Evolutionary conservation across 2,888 invertebrate species (phyloP).

Genomic region (Rotaria sp.): DNA sequence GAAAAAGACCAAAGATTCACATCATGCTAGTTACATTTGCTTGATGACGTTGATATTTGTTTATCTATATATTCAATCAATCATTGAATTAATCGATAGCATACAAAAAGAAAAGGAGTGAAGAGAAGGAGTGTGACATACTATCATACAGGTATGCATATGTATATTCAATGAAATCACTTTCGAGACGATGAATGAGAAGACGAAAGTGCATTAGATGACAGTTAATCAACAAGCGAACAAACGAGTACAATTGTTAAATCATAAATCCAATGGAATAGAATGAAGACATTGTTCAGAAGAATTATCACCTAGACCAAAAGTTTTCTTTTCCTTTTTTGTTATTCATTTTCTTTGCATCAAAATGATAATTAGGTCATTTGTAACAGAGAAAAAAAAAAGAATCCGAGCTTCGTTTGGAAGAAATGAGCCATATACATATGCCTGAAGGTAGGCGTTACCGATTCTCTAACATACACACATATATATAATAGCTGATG

Average conservation of each 20-base stretch:
- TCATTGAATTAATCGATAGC: constrained; percentile 14
- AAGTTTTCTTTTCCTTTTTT: neutral
- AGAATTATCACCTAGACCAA: neutral
- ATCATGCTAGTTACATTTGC: neutral
- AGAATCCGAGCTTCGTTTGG: neutral
- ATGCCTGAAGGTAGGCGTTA: neutral
- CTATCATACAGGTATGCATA: neutral
- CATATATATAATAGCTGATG: neutral
- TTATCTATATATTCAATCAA: constrained; percentile 13
- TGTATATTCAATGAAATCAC: neutral
- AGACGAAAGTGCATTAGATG: neutral
- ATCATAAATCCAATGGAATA: neutral
- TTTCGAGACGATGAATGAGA: neutral
- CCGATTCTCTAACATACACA: neutral
- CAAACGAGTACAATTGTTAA: neutral
- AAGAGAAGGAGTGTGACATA: neutral
- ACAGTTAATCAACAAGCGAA: neutral
- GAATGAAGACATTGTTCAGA: neutral
- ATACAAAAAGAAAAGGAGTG: neutral
- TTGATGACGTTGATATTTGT: constrained; percentile 8
- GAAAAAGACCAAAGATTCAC: neutral
- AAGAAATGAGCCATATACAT: neutral
- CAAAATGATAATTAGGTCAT: neutral
- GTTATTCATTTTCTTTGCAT: neutral
- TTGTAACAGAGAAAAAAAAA: neutral